phyloP scores from a whole-genome alignment of 2,888 invertebrate genomes.

The Agrenia bidenticulata region DNA sequence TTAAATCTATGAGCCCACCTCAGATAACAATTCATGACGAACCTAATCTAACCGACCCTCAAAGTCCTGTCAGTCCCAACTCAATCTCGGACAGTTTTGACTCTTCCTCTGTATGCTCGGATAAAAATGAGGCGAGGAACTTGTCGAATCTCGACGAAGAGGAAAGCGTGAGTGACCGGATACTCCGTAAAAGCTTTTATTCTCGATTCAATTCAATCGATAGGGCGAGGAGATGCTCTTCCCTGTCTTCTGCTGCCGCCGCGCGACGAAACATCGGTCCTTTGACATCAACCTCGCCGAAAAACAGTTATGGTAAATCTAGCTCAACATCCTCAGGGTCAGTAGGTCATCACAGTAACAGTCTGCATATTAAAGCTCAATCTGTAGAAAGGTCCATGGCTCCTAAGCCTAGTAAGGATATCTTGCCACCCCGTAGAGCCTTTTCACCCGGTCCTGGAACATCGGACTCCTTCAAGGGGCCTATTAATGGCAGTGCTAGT shows the following conservation, averaged over 20 bases:
- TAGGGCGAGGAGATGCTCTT: constrained; percentile 58
- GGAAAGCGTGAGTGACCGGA: constrained; percentile 81
- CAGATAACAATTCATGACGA: constrained; percentile 7
- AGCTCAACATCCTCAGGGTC: not conserved
- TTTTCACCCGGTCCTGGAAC: not conserved
- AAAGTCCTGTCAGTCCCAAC: constrained; percentile 27
- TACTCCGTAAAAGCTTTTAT: constrained; percentile 84
- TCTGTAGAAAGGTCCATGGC: not conserved
- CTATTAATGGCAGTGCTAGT: not conserved
- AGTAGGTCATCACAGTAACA: not conserved
- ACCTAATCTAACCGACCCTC: not conserved
- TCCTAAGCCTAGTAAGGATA: not conserved
- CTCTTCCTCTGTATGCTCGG: constrained; percentile 69
- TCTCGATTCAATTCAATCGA: constrained; percentile 84
- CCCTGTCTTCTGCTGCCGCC: constrained; percentile 18
- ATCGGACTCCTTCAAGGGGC: not conserved
- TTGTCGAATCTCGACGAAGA: constrained; percentile 58
- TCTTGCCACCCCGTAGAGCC: not conserved
- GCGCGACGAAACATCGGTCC: constrained; percentile 13
- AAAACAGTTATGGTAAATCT: not conserved
- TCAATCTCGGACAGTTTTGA: constrained; percentile 60
- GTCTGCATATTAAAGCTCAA: not conserved
- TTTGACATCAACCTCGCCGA: not conserved
- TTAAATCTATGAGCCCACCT: constrained; percentile 15
- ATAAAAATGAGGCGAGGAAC: constrained; percentile 58